Conservation (phyloP, 2,113 vertebrate species). For the Candoia aspera region DNA sequence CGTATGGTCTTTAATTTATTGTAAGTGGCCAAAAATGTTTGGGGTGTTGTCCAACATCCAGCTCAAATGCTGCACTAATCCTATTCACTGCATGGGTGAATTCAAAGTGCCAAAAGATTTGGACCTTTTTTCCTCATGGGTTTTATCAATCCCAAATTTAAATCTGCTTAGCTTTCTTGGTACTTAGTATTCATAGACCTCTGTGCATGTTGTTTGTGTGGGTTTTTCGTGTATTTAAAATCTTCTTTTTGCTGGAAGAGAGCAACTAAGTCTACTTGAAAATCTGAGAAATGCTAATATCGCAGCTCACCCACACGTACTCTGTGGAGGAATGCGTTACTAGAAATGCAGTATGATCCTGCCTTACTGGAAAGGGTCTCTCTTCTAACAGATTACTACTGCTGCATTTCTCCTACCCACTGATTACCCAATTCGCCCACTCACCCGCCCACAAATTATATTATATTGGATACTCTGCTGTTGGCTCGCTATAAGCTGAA, state of each 20-base stretch:
- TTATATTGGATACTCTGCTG: neutral
- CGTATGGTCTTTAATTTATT: neutral
- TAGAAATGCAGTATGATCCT: neutral
- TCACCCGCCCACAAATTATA: neutral
- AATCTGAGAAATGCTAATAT: constrained; percentile 19
- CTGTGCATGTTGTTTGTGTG: neutral
- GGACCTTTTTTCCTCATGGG: neutral
- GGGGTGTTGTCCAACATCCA: neutral
- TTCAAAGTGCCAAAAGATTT: neutral
- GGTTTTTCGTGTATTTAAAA: constrained; percentile 17
- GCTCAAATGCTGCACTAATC: neutral
- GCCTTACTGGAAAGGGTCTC: constrained; percentile 4
- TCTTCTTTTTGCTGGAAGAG: constrained; percentile 16
- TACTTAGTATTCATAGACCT: constrained; percentile 11
- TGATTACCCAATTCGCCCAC: neutral
- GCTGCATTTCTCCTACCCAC: neutral
- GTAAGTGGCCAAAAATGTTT: neutral
- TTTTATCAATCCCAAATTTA: constrained; percentile 26
- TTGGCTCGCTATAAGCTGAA: neutral
- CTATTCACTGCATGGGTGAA: neutral
- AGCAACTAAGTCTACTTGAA: constrained; percentile 8
- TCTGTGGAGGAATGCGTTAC: neutral
- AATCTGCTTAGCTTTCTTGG: constrained; percentile 7
- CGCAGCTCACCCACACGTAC: fast-evolving
- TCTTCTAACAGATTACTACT: constrained; percentile 4